Evolutionary conservation across 2,113 vertebrate species (phyloP).

Genomic region (Forbesichthys papilliferus): DNA sequence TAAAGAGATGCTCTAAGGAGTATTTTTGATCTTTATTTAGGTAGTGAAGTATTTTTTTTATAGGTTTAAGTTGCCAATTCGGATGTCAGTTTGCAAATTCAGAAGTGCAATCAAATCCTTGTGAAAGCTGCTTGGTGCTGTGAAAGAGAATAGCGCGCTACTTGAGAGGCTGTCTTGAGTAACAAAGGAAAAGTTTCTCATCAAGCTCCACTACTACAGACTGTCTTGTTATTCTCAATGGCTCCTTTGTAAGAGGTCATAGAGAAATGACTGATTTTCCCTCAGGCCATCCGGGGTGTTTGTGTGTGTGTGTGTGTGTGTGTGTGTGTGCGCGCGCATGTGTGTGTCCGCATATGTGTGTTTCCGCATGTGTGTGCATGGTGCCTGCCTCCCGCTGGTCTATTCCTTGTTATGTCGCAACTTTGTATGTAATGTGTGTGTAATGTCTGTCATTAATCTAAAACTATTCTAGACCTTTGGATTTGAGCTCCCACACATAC

Average conservation of each 20-base stretch:
- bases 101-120: constrained; percentile 25
- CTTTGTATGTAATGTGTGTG: too few relatives aligned
- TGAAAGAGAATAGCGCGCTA: constrained; percentile 28
- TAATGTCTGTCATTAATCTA: too few relatives aligned
- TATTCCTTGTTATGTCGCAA: too few relatives aligned
- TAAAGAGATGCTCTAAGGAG: constrained; percentile 71
- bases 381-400: too few relatives aligned
- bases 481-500: too few relatives aligned
- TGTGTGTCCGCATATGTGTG: constrained; percentile 14
- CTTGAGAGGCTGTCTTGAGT: constrained; percentile 49
- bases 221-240: constrained; percentile 69
- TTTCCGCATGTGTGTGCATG: not conserved
- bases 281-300: constrained; percentile 42
- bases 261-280: constrained; percentile 67
- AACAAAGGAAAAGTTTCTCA: constrained; percentile 69
- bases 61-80: constrained; percentile 19
- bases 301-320: constrained; percentile 32
- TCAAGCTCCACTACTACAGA: constrained; percentile 55
- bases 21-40: constrained; percentile 74
- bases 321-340: constrained; percentile 8
- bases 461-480: too few relatives aligned
- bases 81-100: constrained; percentile 29
- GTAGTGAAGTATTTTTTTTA: constrained; percentile 68
- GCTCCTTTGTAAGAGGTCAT: constrained; percentile 69
- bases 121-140: constrained; percentile 33